Conservation (phyloP, 2,113 vertebrate species). For the Prionailurus viverrinus region DNA sequence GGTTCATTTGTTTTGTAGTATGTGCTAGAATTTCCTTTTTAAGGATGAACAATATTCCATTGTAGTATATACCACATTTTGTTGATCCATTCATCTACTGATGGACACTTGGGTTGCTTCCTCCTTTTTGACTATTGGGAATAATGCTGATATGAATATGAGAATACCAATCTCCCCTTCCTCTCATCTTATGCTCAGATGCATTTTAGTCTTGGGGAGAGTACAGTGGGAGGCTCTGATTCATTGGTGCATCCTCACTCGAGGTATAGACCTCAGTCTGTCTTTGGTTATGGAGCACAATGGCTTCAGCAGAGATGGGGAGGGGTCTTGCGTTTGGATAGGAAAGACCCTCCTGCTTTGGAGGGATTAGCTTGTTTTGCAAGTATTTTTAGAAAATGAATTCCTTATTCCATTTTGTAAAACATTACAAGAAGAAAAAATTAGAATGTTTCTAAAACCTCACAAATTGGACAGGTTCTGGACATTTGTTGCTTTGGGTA, state of each 20-base stretch:
- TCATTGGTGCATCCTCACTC: neutral
- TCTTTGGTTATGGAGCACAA: neutral
- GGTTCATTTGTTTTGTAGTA: neutral
- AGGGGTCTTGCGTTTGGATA: neutral
- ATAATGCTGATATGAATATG: neutral
- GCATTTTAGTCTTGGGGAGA: neutral
- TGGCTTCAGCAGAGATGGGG: neutral
- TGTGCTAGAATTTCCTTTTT: neutral
- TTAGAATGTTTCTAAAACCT: neutral
- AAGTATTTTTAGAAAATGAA: neutral
- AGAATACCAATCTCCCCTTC: neutral
- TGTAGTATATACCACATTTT: neutral
- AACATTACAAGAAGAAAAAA: neutral
- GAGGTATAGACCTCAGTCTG: neutral
- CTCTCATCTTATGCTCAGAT: constrained; percentile 57
- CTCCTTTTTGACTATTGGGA: neutral
- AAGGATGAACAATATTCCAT: neutral
- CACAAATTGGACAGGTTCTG: neutral
- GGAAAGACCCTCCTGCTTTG: neutral
- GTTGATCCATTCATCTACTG: neutral
- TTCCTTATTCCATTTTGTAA: constrained; percentile 48
- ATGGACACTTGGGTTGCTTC: neutral
- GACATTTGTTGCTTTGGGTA: neutral
- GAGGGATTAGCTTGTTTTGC: neutral
- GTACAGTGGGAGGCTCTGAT: neutral